phyloP scores from a whole-genome alignment of 2,888 invertebrate genomes.

The Hydrotaea cyrtoneurina region DNA sequence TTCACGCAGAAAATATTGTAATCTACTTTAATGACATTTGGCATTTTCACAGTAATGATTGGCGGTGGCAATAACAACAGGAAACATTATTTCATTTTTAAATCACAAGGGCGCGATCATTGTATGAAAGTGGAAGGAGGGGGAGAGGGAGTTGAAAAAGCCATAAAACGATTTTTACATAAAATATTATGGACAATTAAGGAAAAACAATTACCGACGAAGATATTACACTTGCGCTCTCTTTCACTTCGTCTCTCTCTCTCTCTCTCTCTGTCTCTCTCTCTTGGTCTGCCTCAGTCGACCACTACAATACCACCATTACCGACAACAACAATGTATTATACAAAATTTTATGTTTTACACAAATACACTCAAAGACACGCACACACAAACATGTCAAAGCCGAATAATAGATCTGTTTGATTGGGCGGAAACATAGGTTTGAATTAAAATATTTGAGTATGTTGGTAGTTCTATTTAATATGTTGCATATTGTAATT shows the following conservation, averaged over 20 bases:
- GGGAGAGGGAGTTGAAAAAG: constrained; percentile 13
- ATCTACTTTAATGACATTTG: constrained; percentile 58
- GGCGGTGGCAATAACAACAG: background rate
- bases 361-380: background rate
- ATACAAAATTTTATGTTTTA: constrained; percentile 27
- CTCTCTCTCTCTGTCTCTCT: background rate
- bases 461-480: too few relatives aligned
- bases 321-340: constrained; percentile 36
- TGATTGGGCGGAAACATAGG: too few relatives aligned
- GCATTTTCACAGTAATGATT: constrained; percentile 46
- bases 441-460: too few relatives aligned
- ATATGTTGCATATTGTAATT: too few relatives aligned
- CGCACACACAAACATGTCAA: background rate
- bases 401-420: constrained; percentile 19
- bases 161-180: constrained; percentile 55
- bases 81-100: constrained; percentile 26
- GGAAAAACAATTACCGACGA: constrained; percentile 49
- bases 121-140: background rate
- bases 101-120: background rate
- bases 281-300: background rate
- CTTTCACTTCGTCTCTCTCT: background rate
- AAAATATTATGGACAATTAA: constrained; percentile 56
- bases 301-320: background rate
- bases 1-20: constrained; percentile 52
- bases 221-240: background rate